These are phyloP conservation scores for Nymphalis c-album DNA, from an alignment of 2,888 invertebrate genomes.

Conservation along the genomic window DNA sequence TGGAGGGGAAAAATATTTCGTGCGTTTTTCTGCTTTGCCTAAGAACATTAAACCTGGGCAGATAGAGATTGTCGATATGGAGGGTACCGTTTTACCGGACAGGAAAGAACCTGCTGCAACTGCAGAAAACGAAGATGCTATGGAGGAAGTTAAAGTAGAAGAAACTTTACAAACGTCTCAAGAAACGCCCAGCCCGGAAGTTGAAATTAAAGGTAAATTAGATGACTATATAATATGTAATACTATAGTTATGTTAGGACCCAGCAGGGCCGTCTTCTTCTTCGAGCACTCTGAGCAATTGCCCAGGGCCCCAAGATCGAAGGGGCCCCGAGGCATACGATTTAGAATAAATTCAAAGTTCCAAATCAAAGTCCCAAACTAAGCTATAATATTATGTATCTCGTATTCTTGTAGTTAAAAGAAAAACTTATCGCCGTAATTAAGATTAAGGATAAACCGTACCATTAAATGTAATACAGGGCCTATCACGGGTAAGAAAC, in stretches of 20 bases:
- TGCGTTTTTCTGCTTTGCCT: slow-evolving; percentile 90
- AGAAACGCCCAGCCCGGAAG: slow-evolving; percentile 68
- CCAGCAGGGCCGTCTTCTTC: too few relatives aligned
- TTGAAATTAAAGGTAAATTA: slow-evolving; percentile 65
- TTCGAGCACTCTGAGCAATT: too few relatives aligned
- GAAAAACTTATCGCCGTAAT: too few relatives aligned
- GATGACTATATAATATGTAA: neutral
- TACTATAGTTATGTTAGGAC: neutral
- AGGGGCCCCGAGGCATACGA: too few relatives aligned
- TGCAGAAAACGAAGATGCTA: slow-evolving; percentile 42
- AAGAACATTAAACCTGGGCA: slow-evolving; percentile 87
- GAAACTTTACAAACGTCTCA: slow-evolving; percentile 46
- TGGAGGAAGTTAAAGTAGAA: slow-evolving; percentile 56
- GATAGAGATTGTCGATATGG: slow-evolving; percentile 87
- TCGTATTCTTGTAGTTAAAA: too few relatives aligned
- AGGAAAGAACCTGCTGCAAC: slow-evolving; percentile 20
- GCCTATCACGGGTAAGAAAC: too few relatives aligned
- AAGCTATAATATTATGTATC: too few relatives aligned
- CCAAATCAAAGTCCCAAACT: too few relatives aligned
- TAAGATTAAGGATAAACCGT: too few relatives aligned
- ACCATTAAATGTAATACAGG: too few relatives aligned
- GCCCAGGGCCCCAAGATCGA: too few relatives aligned
- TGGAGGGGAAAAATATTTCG: slow-evolving; percentile 88
- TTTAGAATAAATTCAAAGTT: too few relatives aligned
- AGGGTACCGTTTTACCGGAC: slow-evolving; percentile 63